Evolutionary conservation across 2,113 vertebrate genomes (phyloP).

Genomic region (Danionella cerebrum): DNA sequence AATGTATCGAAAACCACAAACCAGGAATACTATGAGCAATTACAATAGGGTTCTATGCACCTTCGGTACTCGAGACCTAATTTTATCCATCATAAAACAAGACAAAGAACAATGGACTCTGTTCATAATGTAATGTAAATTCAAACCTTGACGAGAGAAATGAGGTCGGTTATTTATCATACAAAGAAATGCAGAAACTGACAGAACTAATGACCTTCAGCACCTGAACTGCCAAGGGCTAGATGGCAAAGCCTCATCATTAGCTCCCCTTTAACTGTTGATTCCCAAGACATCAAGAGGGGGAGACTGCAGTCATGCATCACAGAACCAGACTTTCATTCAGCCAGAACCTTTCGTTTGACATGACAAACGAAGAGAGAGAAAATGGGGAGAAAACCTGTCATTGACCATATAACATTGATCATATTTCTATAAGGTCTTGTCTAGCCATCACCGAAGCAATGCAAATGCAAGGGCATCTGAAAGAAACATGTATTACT

Average conservation of each 20-base stretch:
- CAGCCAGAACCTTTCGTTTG: not conserved
- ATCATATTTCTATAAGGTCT: not conserved
- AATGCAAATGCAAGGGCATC: not conserved
- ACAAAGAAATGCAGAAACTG: too few species aligned
- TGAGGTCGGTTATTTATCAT: too few species aligned
- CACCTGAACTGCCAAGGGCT: not conserved
- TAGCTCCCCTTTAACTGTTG: not conserved
- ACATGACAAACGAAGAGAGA: slow-evolving; percentile 10
- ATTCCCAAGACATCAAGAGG: not conserved
- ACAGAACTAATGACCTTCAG: not conserved
- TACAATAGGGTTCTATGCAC: too few species aligned
- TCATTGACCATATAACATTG: not conserved
- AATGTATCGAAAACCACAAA: too few species aligned
- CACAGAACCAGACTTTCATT: not conserved
- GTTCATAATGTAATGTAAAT: too few species aligned
- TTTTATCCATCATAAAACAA: too few species aligned
- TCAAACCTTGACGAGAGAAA: too few species aligned
- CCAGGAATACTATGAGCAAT: too few species aligned
- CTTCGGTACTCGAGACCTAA: too few species aligned
- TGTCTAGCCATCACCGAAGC: not conserved
- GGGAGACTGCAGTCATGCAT: slow-evolving; percentile 6
- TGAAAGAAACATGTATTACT: not conserved
- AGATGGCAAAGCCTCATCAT: too few species aligned
- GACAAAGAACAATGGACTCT: too few species aligned
- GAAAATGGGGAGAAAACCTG: slow-evolving; percentile 7